A percentile compares a stretch with the other conserved stretches of the same genome.
phyloP scores from a whole-genome alignment of 2,113 vertebrate genomes.

The Emberiza fucata region DNA sequence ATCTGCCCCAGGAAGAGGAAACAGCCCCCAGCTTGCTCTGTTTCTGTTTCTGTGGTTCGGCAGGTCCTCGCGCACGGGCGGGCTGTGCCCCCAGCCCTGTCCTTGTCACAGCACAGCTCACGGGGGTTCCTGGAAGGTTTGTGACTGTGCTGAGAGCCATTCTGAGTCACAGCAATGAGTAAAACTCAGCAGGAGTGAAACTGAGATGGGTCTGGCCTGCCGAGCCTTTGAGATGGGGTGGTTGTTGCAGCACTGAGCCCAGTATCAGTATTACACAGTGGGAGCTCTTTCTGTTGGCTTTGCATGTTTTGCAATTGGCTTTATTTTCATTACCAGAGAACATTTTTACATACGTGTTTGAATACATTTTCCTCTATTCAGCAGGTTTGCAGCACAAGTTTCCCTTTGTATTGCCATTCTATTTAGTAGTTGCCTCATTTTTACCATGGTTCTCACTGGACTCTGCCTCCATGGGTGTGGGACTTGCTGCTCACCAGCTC shows the following conservation, averaged over 20 bases:
- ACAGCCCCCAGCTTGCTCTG: not conserved
- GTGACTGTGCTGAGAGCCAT: not conserved
- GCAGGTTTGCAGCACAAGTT: not conserved
- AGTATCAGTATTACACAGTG: not conserved
- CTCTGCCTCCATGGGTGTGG: not conserved
- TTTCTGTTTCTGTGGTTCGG: not conserved
- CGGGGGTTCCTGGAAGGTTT: not conserved
- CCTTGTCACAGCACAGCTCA: not conserved
- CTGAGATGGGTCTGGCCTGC: not conserved
- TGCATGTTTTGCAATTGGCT: not conserved
- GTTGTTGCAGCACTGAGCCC: not conserved
- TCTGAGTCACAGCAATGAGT: not conserved
- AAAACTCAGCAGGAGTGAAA: not conserved
- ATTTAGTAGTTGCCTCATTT: not conserved
- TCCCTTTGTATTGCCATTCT: not conserved
- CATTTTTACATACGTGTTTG: not conserved
- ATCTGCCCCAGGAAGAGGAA: not conserved
- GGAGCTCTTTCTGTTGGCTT: not conserved
- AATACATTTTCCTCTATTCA: not conserved
- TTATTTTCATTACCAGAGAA: not conserved
- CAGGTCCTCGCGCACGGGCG: rapidly evolving
- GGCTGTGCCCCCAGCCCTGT: not conserved
- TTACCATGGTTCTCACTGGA: not conserved
- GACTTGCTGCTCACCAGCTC: not conserved
- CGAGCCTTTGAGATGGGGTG: not conserved